A percentile compares a stretch with the other conserved stretches of the same genome.
phyloP scores from a whole-genome alignment of 2,888 invertebrate genomes.

The Ophion slaviceki region DNA sequence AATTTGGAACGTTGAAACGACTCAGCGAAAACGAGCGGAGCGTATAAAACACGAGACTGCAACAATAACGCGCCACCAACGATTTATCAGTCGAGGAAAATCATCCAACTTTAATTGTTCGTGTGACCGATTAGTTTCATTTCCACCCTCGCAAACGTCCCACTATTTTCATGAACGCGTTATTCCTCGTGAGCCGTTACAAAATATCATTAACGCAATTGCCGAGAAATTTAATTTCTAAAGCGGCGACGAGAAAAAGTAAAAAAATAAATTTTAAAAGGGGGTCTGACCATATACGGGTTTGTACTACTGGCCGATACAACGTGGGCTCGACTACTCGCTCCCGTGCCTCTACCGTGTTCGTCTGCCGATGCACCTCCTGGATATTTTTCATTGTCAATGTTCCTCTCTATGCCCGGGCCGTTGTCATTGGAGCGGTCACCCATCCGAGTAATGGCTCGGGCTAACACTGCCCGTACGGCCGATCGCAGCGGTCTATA shows the following conservation, averaged over 20 bases:
- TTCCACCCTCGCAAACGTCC: slow-evolving; percentile 22
- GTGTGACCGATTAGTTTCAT: slow-evolving; percentile 57
- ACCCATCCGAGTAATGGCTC: too few relatives aligned
- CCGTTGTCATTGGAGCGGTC: too few relatives aligned
- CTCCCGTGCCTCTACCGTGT: slow-evolving; percentile 53
- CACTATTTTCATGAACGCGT: background rate
- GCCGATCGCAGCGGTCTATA: too few relatives aligned
- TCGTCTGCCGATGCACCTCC: slow-evolving; percentile 22
- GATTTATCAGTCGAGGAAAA: slow-evolving; percentile 57
- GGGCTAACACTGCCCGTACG: too few relatives aligned
- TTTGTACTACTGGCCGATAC: slow-evolving; percentile 51
- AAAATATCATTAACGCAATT: background rate
- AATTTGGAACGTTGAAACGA: slow-evolving; percentile 46
- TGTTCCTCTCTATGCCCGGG: too few relatives aligned
- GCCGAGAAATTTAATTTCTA: background rate
- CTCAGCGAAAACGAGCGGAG: background rate
- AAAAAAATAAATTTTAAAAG: slow-evolving; percentile 9
- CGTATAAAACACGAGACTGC: slow-evolving; percentile 7
- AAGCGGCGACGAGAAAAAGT: background rate
- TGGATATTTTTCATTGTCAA: background rate
- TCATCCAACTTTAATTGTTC: slow-evolving; percentile 46
- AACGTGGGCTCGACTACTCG: slow-evolving; percentile 57
- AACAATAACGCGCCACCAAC: slow-evolving; percentile 19
- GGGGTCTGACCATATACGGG: slow-evolving; percentile 50
- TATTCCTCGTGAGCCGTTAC: slow-evolving; percentile 9